Conservation (phyloP, 2,888 invertebrate species). For the Leptopilina syphax region DNA sequence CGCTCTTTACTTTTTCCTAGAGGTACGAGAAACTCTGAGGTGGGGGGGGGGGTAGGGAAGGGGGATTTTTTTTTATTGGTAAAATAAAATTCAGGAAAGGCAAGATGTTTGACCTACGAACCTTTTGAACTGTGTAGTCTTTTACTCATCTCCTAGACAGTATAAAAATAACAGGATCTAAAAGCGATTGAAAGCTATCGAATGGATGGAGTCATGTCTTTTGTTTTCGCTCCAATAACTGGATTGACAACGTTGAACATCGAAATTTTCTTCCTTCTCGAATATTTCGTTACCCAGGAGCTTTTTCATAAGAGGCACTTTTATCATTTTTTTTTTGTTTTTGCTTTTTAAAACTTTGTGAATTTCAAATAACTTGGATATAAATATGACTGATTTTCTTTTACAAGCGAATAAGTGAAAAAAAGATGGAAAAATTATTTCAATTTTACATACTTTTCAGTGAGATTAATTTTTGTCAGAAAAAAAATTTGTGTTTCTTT, state of each 20-base stretch:
- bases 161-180: conserved; percentile 33
- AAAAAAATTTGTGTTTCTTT: no score
- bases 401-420: not conserved
- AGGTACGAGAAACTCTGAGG: not conserved
- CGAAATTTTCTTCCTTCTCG: conserved; percentile 11
- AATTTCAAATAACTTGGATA: conserved; percentile 15
- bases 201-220: conserved; percentile 26
- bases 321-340: not conserved
- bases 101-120: conserved; percentile 12
- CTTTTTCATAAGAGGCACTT: conserved; percentile 12
- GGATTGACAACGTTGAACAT: conserved; percentile 16
- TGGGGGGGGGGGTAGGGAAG: no score
- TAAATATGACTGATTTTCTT: conserved; percentile 19
- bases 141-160: not conserved
- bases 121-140: conserved; percentile 25
- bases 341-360: not conserved
- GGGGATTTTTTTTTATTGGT: not conserved
- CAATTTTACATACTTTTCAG: no score
- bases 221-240: conserved; percentile 37
- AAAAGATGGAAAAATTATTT: not conserved
- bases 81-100: conserved; percentile 13
- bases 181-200: conserved; percentile 33
- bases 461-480: no score
- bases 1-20: not conserved
- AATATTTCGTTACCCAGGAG: conserved; percentile 19